phyloP scores from a whole-genome alignment of 2,888 invertebrate genomes.

The Drosophila kokeensis region DNA sequence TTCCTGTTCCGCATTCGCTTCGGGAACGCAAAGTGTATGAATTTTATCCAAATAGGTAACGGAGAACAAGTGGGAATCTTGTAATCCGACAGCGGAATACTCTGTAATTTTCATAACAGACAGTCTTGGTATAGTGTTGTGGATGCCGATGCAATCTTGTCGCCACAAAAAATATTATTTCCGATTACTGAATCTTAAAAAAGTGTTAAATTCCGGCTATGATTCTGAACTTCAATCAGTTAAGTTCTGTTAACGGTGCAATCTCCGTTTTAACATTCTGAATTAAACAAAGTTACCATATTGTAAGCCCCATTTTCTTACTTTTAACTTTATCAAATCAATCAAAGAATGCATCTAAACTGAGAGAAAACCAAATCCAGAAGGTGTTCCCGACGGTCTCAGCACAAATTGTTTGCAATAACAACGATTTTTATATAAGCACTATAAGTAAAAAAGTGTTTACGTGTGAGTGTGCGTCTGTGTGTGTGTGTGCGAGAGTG shows the following conservation, averaged over 20 bases:
- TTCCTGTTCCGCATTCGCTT: background rate
- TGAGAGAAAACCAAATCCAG: conserved; percentile 21
- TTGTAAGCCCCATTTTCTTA: too few relatives aligned
- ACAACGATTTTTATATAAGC: conserved; percentile 41
- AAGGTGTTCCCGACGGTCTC: background rate
- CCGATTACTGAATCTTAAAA: too few relatives aligned
- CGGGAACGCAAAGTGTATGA: background rate
- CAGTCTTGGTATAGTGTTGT: too few relatives aligned
- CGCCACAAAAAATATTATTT: too few relatives aligned
- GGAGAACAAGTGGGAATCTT: background rate
- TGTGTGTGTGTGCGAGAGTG: background rate
- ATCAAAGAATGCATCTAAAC: background rate
- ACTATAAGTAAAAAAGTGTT: conserved; percentile 10
- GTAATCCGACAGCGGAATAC: too few relatives aligned
- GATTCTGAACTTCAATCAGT: too few relatives aligned
- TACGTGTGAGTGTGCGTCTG: background rate
- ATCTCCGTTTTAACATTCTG: too few relatives aligned
- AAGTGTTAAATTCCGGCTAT: too few relatives aligned
- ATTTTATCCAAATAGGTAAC: background rate
- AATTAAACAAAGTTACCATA: too few relatives aligned
- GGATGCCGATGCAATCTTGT: too few relatives aligned
- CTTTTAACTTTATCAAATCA: background rate
- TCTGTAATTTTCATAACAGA: too few relatives aligned
- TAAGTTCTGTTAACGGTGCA: too few relatives aligned
- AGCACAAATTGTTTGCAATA: conserved; percentile 54